A percentile compares a stretch with the other conserved stretches of the same genome.
These are phyloP conservation scores for Choristoneura fumiferana DNA, from an alignment of 1,140 invertebrate genomes.

Conservation along the genomic window DNA sequence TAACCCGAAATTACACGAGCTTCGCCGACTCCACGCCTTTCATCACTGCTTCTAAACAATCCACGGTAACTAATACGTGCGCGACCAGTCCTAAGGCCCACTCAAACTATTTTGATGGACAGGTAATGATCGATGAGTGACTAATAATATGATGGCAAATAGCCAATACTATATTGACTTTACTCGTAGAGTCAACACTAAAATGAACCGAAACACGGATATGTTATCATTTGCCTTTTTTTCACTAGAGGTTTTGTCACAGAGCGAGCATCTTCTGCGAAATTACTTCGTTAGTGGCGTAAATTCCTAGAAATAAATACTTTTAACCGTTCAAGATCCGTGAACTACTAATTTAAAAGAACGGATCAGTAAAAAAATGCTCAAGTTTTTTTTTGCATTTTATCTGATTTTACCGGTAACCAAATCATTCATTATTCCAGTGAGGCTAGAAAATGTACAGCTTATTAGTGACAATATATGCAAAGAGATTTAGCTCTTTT, in stretches of 20 bases:
- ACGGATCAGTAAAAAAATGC: too few species aligned
- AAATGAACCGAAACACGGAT: slow-evolving; percentile 36
- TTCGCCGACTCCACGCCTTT: slow-evolving; percentile 34
- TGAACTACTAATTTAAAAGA: slow-evolving; percentile 1
- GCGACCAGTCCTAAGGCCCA: slow-evolving; percentile 43
- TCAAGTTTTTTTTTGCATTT: too few species aligned
- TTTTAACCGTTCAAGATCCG: not conserved
- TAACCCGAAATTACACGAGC: slow-evolving; percentile 40
- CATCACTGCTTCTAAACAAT: slow-evolving; percentile 49
- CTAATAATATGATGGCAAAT: slow-evolving; percentile 50
- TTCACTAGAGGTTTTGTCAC: not conserved
- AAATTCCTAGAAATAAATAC: not conserved
- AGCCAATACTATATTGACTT: slow-evolving; percentile 57
- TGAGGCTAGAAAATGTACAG: too few species aligned
- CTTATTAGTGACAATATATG: too few species aligned
- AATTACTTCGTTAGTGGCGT: not conserved
- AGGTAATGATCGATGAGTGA: slow-evolving; percentile 51
- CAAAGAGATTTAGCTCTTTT: too few species aligned
- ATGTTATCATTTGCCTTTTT: not conserved
- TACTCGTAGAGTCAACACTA: slow-evolving; percentile 33
- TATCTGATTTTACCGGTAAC: too few species aligned
- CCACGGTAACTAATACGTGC: slow-evolving; percentile 34
- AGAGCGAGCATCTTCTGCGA: not conserved
- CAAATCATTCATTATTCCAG: too few species aligned
- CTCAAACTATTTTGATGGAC: slow-evolving; percentile 38